phyloP scores from a whole-genome alignment of 2,113 vertebrate species.

The Clarias batrachus region DNA sequence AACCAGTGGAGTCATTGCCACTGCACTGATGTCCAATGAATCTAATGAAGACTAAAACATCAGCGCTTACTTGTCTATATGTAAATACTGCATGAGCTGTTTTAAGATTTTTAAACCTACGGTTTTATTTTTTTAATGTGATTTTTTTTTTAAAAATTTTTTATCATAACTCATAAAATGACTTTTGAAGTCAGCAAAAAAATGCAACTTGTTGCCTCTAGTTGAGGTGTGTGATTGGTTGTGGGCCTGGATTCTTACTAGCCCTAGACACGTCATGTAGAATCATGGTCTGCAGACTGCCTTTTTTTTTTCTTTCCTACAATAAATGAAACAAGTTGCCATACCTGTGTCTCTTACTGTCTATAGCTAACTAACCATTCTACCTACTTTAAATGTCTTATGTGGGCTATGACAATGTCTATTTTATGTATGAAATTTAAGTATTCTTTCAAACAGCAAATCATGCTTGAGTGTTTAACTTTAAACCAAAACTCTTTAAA shows the following conservation, averaged over 20 bases:
- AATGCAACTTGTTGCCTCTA: constrained; percentile 35
- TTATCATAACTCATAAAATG: constrained; percentile 32
- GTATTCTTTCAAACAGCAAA: too few species aligned
- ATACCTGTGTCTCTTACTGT: background rate
- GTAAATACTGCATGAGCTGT: constrained; percentile 39
- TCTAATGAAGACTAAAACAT: constrained; percentile 31
- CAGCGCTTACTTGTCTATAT: constrained; percentile 46
- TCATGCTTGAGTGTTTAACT: too few species aligned
- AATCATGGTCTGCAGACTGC: constrained; percentile 33
- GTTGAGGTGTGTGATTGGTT: background rate
- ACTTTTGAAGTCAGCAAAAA: background rate
- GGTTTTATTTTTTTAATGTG: constrained; percentile 29
- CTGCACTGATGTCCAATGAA: constrained; percentile 36
- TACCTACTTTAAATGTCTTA: too few species aligned
- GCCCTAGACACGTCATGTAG: background rate
- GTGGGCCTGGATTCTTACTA: background rate
- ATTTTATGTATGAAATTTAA: too few species aligned
- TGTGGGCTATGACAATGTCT: too few species aligned
- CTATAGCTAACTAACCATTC: too few species aligned
- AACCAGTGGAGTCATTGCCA: constrained; percentile 59
- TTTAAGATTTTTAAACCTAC: constrained; percentile 7
- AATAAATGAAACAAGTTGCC: constrained; percentile 51
- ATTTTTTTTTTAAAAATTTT: too few species aligned
- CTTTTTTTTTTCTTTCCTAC: background rate
- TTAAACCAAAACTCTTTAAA: too few species aligned